Percentiles rank a stretch among this genome's conserved stretches.
Conservation (phyloP, 2,888 invertebrate species). For the Anorthoa munda region DNA sequence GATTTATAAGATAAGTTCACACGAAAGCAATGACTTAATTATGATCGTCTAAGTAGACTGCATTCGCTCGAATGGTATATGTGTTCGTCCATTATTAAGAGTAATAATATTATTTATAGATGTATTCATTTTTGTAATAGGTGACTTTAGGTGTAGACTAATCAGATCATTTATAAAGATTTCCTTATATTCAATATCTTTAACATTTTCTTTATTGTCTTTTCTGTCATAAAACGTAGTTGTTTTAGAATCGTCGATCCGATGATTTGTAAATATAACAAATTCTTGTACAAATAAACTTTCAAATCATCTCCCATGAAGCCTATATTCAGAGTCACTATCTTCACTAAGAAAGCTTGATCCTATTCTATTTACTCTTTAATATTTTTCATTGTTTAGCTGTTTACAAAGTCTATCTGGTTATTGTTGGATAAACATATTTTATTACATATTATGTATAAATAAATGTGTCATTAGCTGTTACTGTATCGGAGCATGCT, state of each 20-base stretch:
- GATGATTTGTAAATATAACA: slow-evolving; percentile 65
- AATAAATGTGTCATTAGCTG: slow-evolving; percentile 78
- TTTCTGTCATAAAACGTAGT: slow-evolving; percentile 57
- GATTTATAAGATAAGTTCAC: slow-evolving; percentile 79
- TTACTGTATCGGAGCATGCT: slow-evolving; percentile 79
- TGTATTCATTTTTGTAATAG: slow-evolving; percentile 85
- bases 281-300: slow-evolving; percentile 73
- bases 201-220: slow-evolving; percentile 50
- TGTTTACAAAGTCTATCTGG: slow-evolving; percentile 89
- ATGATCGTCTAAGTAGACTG: slow-evolving; percentile 87
- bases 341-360: slow-evolving; percentile 75
- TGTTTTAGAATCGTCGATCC: slow-evolving; percentile 48
- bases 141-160: slow-evolving; percentile 75
- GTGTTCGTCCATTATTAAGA: slow-evolving; percentile 90
- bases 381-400: slow-evolving; percentile 81
- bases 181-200: slow-evolving; percentile 54
- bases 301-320: slow-evolving; percentile 68
- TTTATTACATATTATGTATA: slow-evolving; percentile 84
- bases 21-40: slow-evolving; percentile 87
- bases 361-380: slow-evolving; percentile 75
- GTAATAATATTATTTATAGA: slow-evolving; percentile 85
- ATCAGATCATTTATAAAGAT: slow-evolving; percentile 68
- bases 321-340: slow-evolving; percentile 74
- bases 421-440: slow-evolving; percentile 86
- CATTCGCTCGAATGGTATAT: slow-evolving; percentile 89